phyloP scores from a whole-genome alignment of 1,140 invertebrate species.

The Cherax destructor region DNA sequence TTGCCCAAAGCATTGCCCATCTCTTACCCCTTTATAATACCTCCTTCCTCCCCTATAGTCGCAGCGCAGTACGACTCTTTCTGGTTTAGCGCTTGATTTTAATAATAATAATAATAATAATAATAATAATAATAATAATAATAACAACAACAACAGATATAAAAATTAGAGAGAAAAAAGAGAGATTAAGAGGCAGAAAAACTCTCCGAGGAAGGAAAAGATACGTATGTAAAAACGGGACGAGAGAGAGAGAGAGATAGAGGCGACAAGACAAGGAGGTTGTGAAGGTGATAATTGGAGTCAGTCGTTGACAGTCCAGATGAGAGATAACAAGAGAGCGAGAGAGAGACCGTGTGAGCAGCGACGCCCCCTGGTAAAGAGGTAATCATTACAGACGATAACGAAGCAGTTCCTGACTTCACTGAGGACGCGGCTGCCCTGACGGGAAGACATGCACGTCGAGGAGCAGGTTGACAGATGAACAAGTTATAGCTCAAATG shows the following conservation, averaged over 20 bases:
- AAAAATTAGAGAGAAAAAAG: no score
- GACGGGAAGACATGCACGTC: not conserved
- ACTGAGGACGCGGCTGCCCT: no score
- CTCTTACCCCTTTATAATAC: no score
- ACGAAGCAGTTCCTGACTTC: not conserved
- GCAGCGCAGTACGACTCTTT: no score
- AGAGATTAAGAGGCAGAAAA: not conserved
- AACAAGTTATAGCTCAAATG: not conserved
- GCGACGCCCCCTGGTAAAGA: not conserved
- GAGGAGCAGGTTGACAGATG: not conserved
- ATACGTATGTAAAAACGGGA: not conserved
- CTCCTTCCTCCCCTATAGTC: no score
- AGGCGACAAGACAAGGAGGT: not conserved
- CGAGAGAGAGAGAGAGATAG: slow-evolving; percentile 20
- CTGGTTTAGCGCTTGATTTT: no score
- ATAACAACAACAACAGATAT: no score
- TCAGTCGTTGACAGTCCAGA: no score
- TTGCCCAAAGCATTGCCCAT: no score
- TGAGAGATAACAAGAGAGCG: not conserved
- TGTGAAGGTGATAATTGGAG: not conserved
- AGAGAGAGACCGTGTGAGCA: not conserved
- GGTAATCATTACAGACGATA: not conserved
- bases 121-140: no score
- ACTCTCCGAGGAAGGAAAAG: not conserved
- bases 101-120: no score